Percentiles rank a stretch among this genome's conserved stretches.
Evolutionary conservation across 2,113 vertebrate genomes (phyloP).

Genomic region (Martes martes): DNA sequence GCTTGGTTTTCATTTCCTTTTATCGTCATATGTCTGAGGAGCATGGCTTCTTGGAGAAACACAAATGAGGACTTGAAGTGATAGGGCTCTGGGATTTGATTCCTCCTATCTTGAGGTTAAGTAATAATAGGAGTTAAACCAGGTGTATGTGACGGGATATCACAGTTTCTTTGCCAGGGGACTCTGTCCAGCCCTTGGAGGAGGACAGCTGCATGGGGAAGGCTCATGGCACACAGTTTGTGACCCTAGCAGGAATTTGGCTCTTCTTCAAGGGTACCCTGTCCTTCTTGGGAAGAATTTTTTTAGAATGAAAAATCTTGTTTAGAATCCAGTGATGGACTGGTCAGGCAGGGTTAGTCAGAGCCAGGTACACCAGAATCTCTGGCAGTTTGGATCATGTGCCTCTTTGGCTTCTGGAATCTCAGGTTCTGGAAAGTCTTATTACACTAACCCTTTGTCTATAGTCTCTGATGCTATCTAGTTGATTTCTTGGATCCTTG

Average conservation of each 20-base stretch:
- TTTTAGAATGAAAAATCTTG: neutral
- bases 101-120: neutral
- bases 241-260: too few relatives aligned
- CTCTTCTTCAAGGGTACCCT: neutral
- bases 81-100: neutral
- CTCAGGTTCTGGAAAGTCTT: neutral
- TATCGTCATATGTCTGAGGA: neutral
- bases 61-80: neutral
- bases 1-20: slow-evolving; percentile 13
- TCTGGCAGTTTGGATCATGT: neutral
- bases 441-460: neutral
- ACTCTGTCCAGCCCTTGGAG: neutral
- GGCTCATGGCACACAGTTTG: neutral
- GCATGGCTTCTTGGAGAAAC: neutral
- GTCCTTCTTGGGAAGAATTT: neutral
- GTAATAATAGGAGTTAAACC: neutral
- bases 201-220: neutral
- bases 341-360: neutral
- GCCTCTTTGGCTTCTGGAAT: neutral
- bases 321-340: neutral
- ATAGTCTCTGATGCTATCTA: neutral
- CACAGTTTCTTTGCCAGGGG: neutral
- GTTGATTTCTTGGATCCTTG: neutral
- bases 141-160: neutral
- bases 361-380: neutral